Base-by-base conservation (phyloP, 2,888 invertebrate species). In the Atrina japonica region DNA sequence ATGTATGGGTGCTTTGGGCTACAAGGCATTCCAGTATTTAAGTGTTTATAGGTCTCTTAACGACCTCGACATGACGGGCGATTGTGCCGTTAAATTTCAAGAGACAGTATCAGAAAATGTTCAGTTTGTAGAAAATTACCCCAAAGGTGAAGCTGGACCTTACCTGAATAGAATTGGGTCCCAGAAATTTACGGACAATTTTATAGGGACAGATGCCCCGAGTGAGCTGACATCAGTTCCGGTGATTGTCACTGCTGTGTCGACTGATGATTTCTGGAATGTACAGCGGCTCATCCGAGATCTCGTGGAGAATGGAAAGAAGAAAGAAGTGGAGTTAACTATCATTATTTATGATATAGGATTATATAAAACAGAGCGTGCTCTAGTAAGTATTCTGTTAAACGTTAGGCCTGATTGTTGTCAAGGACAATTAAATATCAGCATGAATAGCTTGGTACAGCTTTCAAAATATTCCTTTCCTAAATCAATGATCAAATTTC, bases 281-380 rank as follows among this genome's bases (percentile, higher is more conserved):
- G 77, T 84, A 9, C 86, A 85, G 49, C 79, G 82, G 14, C 71
- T 85, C 2, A 75, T 86, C 1, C 64, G 70, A 40, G 83, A 85
- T 29, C 67, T 85, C 16, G 64, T 66, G 6, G 75, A 82, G 14
- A 80, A 79, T 16, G 66, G 83, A 1, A 73, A 71, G 35, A 66
- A 66, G 35, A 59, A 66, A 3, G 68, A 75, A 7, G 55, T 73
- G 35, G 66, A 76, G 16, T 9, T 81, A 0, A 81, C 80, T 30
- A 75, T 85, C 9, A 79, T 85, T 16, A 79, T 86, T 5, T 86
- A 83, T 68, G 83, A 85, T 55, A 64, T 85, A 21, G 84, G 84
- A 3, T 71, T 85, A 1, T 82, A 82, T 55, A 45, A 30, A 1
- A 76, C 61, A 18, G 83, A 85, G 43, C 61, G 71, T 49, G 68